These are phyloP conservation scores for Drosophila watanabei DNA, from an alignment of 1,140 invertebrate species.

Conservation along the genomic window DNA sequence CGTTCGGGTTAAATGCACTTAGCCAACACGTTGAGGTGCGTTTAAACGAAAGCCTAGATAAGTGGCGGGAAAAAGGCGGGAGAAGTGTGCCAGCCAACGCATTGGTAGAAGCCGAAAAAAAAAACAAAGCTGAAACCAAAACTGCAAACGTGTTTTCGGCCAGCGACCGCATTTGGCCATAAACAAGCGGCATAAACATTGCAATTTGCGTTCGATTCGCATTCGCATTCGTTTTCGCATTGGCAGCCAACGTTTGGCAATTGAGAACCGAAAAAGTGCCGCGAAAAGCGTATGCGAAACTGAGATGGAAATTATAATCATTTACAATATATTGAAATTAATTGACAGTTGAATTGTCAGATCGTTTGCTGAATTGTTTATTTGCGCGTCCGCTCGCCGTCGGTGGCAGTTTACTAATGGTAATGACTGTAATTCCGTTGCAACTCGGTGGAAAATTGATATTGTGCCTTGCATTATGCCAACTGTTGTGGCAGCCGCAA, in stretches of 20 bases:
- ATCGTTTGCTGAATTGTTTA: constrained; percentile 82
- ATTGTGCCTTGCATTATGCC: constrained; percentile 72
- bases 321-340: constrained; percentile 85
- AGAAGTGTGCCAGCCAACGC: constrained; percentile 63
- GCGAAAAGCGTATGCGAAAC: constrained; percentile 31
- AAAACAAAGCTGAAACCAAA: constrained; percentile 12
- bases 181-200: constrained; percentile 80
- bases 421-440: constrained; percentile 82
- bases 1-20: constrained; percentile 83
- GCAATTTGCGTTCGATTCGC: constrained; percentile 75
- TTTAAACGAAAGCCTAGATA: constrained; percentile 80
- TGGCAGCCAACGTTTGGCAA: constrained; percentile 13
- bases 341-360: constrained; percentile 83
- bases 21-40: constrained; percentile 81
- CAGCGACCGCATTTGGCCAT: constrained; percentile 73
- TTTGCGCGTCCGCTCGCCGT: constrained; percentile 41
- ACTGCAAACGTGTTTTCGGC: constrained; percentile 56
- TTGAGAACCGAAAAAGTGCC: constrained; percentile 40
- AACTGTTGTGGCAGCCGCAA: constrained; percentile 72
- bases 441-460: constrained; percentile 76
- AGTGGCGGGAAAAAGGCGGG: constrained; percentile 31
- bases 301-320: constrained; percentile 74
- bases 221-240: constrained; percentile 41
- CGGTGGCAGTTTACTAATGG: constrained; percentile 82
- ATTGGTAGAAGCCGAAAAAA: constrained; percentile 36